These are phyloP conservation scores for Chrysogorgia sp. DNA, from an alignment of 92 coral and sea anemone species.

Conservation along the genomic window DNA sequence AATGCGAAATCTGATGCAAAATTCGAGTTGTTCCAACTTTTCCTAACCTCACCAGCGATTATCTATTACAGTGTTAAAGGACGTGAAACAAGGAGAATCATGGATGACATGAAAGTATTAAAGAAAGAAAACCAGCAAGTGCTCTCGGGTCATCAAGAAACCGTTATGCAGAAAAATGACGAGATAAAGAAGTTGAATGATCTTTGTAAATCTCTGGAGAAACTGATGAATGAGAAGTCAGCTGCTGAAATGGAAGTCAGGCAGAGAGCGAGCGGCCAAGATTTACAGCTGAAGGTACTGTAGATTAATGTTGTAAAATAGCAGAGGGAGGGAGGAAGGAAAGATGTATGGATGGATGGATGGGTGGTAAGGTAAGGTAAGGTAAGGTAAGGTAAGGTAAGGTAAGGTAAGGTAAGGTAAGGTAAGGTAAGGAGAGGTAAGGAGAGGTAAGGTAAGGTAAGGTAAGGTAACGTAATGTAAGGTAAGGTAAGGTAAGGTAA, in stretches of 20 bases:
- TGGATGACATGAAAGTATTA: not conserved
- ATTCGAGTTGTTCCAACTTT: not conserved
- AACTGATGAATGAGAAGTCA: slow-evolving; percentile 56
- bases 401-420: not conserved
- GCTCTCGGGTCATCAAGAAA: slow-evolving; percentile 3
- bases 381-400: not conserved
- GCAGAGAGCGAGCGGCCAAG: slow-evolving; percentile 67
- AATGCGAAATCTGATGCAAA: not conserved
- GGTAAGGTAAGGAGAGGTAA: not conserved
- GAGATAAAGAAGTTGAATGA: slow-evolving; percentile 18
- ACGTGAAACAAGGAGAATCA: not conserved
- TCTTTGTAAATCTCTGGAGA: slow-evolving; percentile 59
- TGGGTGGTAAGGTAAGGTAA: not conserved
- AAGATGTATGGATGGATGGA: not conserved
- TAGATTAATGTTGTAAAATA: not conserved
- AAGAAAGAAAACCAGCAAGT: slow-evolving; percentile 21
- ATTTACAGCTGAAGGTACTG: slow-evolving; percentile 70
- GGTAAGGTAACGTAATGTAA: not conserved
- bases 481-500: not conserved
- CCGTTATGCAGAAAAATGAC: slow-evolving; percentile 10
- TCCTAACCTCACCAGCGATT: no score
- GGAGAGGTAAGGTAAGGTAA: not conserved
- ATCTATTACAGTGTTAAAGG: not conserved
- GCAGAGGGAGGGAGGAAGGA: not conserved
- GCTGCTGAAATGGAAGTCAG: slow-evolving; percentile 58